Evolutionary conservation across 2,113 vertebrate genomes (phyloP).

Genomic region (Phaetusa simplex): DNA sequence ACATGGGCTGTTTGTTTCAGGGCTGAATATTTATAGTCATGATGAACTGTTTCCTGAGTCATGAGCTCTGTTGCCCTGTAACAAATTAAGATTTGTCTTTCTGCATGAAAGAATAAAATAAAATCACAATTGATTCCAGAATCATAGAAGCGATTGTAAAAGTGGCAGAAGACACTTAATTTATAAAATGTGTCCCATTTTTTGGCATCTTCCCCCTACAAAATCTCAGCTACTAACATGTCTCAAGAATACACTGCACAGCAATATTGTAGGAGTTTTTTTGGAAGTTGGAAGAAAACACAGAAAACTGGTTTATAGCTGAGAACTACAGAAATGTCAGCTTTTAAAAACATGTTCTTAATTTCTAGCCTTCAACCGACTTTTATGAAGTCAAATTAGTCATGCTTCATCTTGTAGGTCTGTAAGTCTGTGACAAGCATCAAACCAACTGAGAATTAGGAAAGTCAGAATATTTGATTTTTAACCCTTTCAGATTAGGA

Average conservation of each 20-base stretch:
- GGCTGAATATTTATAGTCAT: slow-evolving; percentile 29
- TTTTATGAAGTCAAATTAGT: slow-evolving; percentile 24
- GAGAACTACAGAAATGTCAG: slow-evolving; percentile 6
- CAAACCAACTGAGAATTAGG: not conserved
- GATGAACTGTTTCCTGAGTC: slow-evolving; percentile 32
- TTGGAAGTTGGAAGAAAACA: not conserved
- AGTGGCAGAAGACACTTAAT: slow-evolving; percentile 1
- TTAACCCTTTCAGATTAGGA: not conserved
- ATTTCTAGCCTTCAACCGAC: slow-evolving; percentile 20
- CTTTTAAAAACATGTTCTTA: slow-evolving; percentile 9
- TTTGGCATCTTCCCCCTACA: not conserved
- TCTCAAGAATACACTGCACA: not conserved
- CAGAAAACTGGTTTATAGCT: not conserved
- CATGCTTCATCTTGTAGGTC: slow-evolving; percentile 6
- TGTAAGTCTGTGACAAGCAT: not conserved
- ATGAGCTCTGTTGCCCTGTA: slow-evolving; percentile 3
- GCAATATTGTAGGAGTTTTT: not conserved
- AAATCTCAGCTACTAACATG: not conserved
- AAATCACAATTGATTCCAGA: slow-evolving; percentile 28
- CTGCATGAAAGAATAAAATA: not conserved
- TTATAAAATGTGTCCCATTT: slow-evolving; percentile 3
- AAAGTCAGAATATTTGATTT: not conserved
- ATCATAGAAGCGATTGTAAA: not conserved
- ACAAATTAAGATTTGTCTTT: slow-evolving; percentile 31
- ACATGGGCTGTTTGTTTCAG: slow-evolving; percentile 14